Percentiles rank a stretch among this genome's conserved stretches.
Evolutionary conservation across 2,888 invertebrate genomes (phyloP).

Genomic region (Nomada fucata): DNA sequence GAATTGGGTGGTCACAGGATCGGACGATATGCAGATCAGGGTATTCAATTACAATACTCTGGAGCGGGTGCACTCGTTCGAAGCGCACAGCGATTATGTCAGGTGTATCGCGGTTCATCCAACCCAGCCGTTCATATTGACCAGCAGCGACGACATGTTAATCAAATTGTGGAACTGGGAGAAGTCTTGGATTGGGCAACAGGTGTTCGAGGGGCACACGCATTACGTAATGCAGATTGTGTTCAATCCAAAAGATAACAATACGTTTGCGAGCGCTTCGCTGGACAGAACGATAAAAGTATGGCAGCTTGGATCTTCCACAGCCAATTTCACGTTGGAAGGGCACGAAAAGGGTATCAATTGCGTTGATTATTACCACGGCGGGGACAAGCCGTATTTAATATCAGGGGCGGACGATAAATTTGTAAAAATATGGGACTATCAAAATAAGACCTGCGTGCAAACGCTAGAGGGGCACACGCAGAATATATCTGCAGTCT

Average conservation of each 20-base stretch:
- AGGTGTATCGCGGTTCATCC: conserved; percentile 98
- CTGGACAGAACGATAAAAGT: conserved; percentile 98
- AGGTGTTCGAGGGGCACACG: conserved; percentile 99
- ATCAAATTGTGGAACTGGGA: conserved; percentile 99
- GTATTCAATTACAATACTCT: conserved; percentile 99
- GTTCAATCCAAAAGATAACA: conserved; percentile 99
- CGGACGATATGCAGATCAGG: conserved; percentile 97
- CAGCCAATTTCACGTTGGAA: conserved; percentile 98
- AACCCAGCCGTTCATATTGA: conserved; percentile 97
- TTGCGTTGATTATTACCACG: conserved; percentile 99
- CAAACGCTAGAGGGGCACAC: conserved; percentile 99
- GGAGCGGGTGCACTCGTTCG: conserved; percentile 97
- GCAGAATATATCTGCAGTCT: conserved; percentile 97
- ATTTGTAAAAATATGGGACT: conserved; percentile 99
- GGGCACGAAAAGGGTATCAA: conserved; percentile 99
- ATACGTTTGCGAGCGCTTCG: conserved; percentile 99
- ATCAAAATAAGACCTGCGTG: conserved; percentile 99
- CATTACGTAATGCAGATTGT: conserved; percentile 99
- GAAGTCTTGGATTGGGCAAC: conserved; percentile 98
- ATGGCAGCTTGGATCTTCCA: conserved; percentile 99
- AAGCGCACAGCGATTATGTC: conserved; percentile 99
- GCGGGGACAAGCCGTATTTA: conserved; percentile 99
- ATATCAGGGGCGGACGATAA: conserved; percentile 99
- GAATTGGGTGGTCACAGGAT: conserved; percentile 99
- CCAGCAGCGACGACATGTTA: conserved; percentile 98